Base-by-base conservation (phyloP, 2,797 vertebrate species). In the Mormyrops attenuatus region DNA sequence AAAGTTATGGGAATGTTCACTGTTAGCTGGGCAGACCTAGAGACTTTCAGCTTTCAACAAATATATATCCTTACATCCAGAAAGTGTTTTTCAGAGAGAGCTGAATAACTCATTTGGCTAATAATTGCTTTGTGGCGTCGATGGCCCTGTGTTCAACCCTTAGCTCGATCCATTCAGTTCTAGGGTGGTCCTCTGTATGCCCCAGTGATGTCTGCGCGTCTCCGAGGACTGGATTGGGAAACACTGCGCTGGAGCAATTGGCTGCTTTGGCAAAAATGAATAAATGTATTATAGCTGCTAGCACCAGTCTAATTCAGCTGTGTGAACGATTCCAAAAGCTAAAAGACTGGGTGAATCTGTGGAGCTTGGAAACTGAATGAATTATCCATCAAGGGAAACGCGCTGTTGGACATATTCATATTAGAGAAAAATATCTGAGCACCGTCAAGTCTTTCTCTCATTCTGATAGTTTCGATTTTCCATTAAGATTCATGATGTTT, bases 401-500 rank as follows among this genome's bases (percentile, higher is more conserved):
- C 3, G 34, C 26, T 55, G 49, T 8, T 34, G 17, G 15, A 88
- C n/a, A n/a, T n/a, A 22, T 20, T 53, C 30, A 38, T 3, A 53
- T 88, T 49, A 80, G 20, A 38, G 49, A n/a, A 77, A 50, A 41
- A 53, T 20, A 80, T 88, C 66, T 41, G 47, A 80, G 66, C 63
- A 50, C 44, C 9, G 44, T 69, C 60, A 69, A 73, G 11, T 69
- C 30, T 82, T 50, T 38, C 26, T 9, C 47, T 17, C 17, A n/a
- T 53, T 88, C 47, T 53, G 17, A 88, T 82, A 15, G 13, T 50
- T 60, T 55, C n/a, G 0, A 26, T 30, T 22, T 60, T 85, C 44
- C 88, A 26, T 88, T 88, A 69, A 50, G 88, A 88, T 88, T 84
- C 88, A 89, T 85, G 50, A 47, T 20, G 34, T 55, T 82, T 82